phyloP scores from a whole-genome alignment of 2,888 invertebrate genomes.

The Neria commutata region DNA sequence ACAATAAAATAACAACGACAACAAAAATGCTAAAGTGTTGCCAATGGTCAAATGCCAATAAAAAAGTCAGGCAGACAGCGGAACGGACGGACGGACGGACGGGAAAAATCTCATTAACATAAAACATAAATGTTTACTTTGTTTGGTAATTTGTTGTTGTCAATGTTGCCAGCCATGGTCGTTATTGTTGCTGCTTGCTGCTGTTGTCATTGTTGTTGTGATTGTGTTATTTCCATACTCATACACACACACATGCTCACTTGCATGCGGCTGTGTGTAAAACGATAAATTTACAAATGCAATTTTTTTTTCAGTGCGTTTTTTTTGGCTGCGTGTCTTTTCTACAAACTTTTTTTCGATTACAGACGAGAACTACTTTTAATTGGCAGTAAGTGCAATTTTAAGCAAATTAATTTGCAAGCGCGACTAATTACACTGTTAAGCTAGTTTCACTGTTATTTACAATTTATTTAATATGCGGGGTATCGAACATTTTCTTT shows the following conservation, averaged over 20 bases:
- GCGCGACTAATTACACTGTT: too few species aligned
- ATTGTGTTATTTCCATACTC: conserved; percentile 5
- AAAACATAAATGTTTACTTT: conserved; percentile 57
- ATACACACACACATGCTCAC: conserved; percentile 33
- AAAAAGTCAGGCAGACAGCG: conserved; percentile 58
- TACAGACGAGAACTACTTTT: too few species aligned
- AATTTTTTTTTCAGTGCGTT: conserved; percentile 28
- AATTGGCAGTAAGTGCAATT: too few species aligned
- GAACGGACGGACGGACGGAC: too few species aligned
- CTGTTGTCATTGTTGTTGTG: conserved; percentile 21
- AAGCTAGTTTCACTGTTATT: too few species aligned
- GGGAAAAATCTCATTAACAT: conserved; percentile 58
- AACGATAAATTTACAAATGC: conserved; percentile 54
- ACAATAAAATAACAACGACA: neutral
- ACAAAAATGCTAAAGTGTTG: conserved; percentile 10
- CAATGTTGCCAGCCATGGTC: neutral
- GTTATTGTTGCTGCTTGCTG: conserved; percentile 29
- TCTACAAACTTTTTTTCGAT: too few species aligned
- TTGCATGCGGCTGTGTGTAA: conserved; percentile 26
- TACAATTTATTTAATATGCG: too few species aligned
- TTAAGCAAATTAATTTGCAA: too few species aligned
- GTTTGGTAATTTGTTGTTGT: conserved; percentile 14
- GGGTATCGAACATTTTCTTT: too few species aligned
- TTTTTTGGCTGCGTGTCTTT: neutral
- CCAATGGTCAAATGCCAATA: conserved; percentile 55